These are phyloP conservation scores for Schrankia costaestrigalis DNA, from an alignment of 2,888 invertebrate species.

Conservation along the genomic window DNA sequence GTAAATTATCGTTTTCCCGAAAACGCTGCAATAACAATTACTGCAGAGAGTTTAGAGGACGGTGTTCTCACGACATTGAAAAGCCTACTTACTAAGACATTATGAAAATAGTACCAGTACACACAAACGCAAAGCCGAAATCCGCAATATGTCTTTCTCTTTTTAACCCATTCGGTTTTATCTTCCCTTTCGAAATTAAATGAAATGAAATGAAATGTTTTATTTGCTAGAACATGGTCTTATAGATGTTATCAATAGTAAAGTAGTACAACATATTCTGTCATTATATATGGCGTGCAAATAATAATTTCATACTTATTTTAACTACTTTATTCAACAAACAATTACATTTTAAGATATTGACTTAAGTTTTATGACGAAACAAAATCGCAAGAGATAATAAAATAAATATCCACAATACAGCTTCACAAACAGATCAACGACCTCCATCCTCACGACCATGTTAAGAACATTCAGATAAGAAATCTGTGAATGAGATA, in stretches of 20 bases:
- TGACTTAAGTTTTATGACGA: conserved; percentile 20
- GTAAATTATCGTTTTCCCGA: conserved; percentile 8
- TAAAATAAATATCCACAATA: conserved; percentile 23
- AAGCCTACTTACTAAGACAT: conserved; percentile 7
- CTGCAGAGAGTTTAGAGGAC: conserved; percentile 13
- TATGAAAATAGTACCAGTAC: not conserved
- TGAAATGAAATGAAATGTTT: no score
- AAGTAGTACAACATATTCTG: no score
- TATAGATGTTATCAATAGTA: no score
- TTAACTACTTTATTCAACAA: no score
- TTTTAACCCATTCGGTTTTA: no score
- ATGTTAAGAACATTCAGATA: conserved; percentile 25
- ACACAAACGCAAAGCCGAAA: not conserved
- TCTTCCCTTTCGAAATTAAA: no score
- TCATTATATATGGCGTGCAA: no score
- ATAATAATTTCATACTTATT: no score
- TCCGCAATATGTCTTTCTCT: no score
- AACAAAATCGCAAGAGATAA: conserved; percentile 18
- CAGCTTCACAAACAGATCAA: conserved; percentile 38
- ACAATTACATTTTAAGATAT: no score
- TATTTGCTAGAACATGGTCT: no score
- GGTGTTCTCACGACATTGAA: conserved; percentile 9
- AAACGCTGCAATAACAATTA: conserved; percentile 9
- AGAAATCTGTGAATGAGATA: conserved; percentile 26
- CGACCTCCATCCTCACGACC: conserved; percentile 29